Percentiles rank a stretch among this genome's conserved stretches.
Evolutionary conservation across 2,797 vertebrate species (phyloP).

Genomic region (Esox masquinongy): DNA sequence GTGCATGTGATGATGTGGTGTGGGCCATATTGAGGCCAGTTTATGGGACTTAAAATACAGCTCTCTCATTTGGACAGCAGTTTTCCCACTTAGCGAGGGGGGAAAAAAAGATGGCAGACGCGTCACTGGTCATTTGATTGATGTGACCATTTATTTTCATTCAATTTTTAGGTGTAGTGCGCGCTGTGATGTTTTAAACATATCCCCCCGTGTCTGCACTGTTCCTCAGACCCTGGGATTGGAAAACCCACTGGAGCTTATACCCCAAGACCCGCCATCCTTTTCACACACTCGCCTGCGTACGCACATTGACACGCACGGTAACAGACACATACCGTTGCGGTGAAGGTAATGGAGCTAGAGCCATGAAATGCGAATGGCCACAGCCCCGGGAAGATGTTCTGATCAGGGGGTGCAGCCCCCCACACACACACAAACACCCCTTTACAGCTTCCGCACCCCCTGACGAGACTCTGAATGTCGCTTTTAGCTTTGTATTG

Average conservation of each 20-base stretch:
- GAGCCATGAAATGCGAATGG: not conserved
- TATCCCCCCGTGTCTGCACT: slow-evolving; percentile 18
- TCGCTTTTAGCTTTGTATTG: no score
- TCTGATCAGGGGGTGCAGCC: no score
- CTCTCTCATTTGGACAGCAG: slow-evolving; percentile 1
- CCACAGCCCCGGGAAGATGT: no score
- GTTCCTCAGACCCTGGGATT: slow-evolving; percentile 28
- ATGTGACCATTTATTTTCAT: slow-evolving; percentile 55
- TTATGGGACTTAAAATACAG: not conserved
- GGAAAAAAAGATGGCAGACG: slow-evolving; percentile 23
- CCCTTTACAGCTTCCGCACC: no score
- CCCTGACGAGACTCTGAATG: no score
- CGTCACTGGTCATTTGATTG: slow-evolving; percentile 45
- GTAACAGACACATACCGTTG: not conserved
- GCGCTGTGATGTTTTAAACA: slow-evolving; percentile 51
- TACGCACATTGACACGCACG: not conserved
- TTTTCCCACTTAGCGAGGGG: slow-evolving; percentile 13
- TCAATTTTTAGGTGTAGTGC: slow-evolving; percentile 42
- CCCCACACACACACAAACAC: no score
- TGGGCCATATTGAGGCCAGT: not conserved
- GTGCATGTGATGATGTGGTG: not conserved
- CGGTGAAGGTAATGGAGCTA: not conserved
- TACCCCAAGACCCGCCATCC: not conserved
- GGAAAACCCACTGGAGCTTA: slow-evolving; percentile 18
- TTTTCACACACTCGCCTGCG: not conserved